A percentile compares a stretch with the other conserved stretches of the same genome.
phyloP scores from a whole-genome alignment of 2,113 vertebrate species.

The Meriones unguiculatus region DNA sequence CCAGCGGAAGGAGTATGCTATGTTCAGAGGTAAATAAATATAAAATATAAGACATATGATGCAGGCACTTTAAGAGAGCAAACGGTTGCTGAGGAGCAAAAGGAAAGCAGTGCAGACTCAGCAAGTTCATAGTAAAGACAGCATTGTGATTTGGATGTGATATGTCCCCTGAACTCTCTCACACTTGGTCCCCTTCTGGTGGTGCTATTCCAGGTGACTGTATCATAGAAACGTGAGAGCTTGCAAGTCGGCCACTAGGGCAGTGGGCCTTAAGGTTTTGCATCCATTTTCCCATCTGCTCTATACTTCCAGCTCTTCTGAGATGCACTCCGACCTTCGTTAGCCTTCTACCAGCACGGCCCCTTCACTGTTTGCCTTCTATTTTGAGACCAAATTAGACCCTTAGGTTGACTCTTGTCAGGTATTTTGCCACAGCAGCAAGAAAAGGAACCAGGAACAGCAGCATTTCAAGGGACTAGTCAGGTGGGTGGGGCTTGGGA shows the following conservation, averaged over 20 bases:
- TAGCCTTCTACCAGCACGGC: not conserved
- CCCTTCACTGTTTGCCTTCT: not conserved
- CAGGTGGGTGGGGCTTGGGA: not conserved
- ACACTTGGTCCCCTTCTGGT: not conserved
- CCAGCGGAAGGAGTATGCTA: not conserved
- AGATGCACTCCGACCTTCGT: not conserved
- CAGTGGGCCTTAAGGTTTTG: not conserved
- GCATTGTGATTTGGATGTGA: not conserved
- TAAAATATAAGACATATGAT: not conserved
- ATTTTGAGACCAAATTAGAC: not conserved
- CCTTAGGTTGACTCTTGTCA: not conserved
- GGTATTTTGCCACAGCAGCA: not conserved
- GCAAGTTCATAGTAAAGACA: not conserved
- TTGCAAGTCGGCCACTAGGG: not conserved
- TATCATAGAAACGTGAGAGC: not conserved
- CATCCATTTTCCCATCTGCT: not conserved
- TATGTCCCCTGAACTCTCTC: not conserved
- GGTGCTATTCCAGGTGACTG: not conserved
- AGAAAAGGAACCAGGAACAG: not conserved
- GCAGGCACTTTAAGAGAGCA: not conserved
- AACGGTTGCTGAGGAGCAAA: not conserved
- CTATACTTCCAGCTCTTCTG: not conserved
- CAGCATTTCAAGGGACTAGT: not conserved
- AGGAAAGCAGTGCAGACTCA: not conserved
- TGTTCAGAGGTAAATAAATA: not conserved